Evolutionary conservation across 2,888 invertebrate genomes (phyloP).

Genomic region (Dolomedes plantarius): DNA sequence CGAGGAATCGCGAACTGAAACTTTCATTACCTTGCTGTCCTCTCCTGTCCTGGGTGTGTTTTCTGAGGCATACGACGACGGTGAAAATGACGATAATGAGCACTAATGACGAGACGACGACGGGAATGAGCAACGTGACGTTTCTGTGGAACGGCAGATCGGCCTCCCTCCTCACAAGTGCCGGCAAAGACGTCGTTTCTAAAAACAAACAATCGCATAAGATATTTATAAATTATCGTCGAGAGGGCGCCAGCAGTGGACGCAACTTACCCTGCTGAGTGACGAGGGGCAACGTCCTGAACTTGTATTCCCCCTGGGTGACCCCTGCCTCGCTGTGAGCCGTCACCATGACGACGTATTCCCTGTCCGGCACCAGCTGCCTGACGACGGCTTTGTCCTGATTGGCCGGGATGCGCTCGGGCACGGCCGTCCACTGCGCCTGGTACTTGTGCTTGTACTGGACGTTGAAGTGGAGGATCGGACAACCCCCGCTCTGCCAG

Average conservation of each 20-base stretch:
- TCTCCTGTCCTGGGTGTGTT: constrained; percentile 48
- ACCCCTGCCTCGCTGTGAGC: constrained; percentile 78
- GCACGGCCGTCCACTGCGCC: constrained; percentile 57
- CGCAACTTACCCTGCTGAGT: constrained; percentile 8
- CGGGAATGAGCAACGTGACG: constrained; percentile 62
- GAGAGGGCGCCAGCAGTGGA: no score
- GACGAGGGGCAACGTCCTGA: constrained; percentile 75
- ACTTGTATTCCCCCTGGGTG: constrained; percentile 76
- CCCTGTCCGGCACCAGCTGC: constrained; percentile 76
- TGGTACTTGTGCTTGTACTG: constrained; percentile 73
- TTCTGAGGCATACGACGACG: constrained; percentile 59
- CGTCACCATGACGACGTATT: constrained; percentile 77
- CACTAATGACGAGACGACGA: constrained; percentile 62
- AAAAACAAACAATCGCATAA: background rate
- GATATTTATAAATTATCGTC: no score
- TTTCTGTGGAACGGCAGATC: constrained; percentile 68
- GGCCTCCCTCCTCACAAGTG: constrained; percentile 33
- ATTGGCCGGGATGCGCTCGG: constrained; percentile 30
- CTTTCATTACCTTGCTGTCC: constrained; percentile 63
- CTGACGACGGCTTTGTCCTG: constrained; percentile 61
- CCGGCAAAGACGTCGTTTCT: constrained; percentile 46
- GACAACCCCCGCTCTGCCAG: constrained; percentile 76
- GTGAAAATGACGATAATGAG: constrained; percentile 68
- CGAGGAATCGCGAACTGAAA: no score
- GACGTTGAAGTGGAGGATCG: constrained; percentile 76